Percentiles rank a stretch among this genome's conserved stretches.
phyloP scores from a whole-genome alignment of 2,113 vertebrate genomes.

The Leuciscus idus region DNA sequence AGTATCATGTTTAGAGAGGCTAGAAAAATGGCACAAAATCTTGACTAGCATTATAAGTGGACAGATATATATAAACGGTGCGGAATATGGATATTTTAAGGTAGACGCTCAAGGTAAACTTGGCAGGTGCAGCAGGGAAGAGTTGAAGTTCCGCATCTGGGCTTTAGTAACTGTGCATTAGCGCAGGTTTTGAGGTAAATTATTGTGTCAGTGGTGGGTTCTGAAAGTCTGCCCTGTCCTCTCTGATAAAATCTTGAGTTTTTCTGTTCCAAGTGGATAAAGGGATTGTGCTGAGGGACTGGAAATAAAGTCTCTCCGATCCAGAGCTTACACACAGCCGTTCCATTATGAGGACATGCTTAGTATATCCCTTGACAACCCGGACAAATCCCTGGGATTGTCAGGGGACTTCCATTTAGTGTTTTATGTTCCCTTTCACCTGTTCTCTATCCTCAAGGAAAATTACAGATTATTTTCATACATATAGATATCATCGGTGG shows the following conservation, averaged over 20 bases:
- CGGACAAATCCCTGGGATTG: constrained; percentile 15
- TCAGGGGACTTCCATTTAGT: neutral
- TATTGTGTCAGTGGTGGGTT: constrained; percentile 23
- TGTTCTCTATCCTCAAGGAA: neutral
- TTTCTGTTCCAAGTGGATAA: neutral
- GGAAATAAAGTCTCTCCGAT: constrained; percentile 7
- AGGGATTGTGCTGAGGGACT: constrained; percentile 2
- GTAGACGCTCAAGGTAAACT: neutral
- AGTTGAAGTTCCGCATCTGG: neutral
- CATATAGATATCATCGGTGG: neutral
- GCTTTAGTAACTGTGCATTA: constrained; percentile 25
- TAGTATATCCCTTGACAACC: constrained; percentile 18
- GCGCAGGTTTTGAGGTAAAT: constrained; percentile 15
- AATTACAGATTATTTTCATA: neutral
- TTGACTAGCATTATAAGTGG: neutral
- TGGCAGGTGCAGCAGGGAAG: neutral
- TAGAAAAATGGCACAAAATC: neutral
- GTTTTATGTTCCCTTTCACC: neutral
- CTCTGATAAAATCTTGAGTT: constrained; percentile 24
- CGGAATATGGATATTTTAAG: neutral
- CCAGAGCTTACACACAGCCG: neutral
- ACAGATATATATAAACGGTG: neutral
- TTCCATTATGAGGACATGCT: constrained; percentile 30
- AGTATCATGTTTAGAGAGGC: neutral
- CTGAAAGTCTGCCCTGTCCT: constrained; percentile 27